Evolutionary conservation across 2,113 vertebrate genomes (phyloP).

Genomic region (Pao palembangensis): DNA sequence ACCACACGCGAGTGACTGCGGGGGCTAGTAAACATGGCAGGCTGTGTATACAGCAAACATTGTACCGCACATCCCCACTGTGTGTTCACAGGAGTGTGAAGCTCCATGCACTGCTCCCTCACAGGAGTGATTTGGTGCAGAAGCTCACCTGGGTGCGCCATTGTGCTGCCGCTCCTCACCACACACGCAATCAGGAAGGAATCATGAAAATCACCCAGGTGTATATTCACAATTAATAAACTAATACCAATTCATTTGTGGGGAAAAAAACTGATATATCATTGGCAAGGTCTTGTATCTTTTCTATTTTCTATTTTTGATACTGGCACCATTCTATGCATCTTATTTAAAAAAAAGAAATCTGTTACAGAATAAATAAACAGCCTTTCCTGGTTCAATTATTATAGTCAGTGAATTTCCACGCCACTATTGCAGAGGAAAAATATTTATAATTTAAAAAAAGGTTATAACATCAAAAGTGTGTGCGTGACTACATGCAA

Average conservation of each 20-base stretch:
- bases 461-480: not conserved
- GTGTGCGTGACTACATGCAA: not conserved
- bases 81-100: conserved; percentile 60
- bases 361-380: too few relatives aligned
- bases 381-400: too few relatives aligned
- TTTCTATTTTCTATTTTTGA: too few relatives aligned
- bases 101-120: conserved; percentile 42
- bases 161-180: conserved; percentile 39
- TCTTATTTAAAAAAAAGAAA: too few relatives aligned
- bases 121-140: conserved; percentile 47
- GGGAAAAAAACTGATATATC: too few relatives aligned
- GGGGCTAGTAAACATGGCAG: conserved; percentile 54
- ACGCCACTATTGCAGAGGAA: not conserved
- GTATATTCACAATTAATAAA: conserved; percentile 16
- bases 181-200: conserved; percentile 14
- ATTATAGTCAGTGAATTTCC: too few relatives aligned
- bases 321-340: too few relatives aligned
- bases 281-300: too few relatives aligned
- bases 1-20: conserved; percentile 39
- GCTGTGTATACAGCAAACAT: conserved; percentile 53
- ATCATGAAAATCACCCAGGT: conserved; percentile 25
- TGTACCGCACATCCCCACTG: conserved; percentile 53
- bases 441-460: not conserved
- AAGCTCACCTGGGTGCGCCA: conserved; percentile 18
- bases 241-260: not conserved